Conservation (phyloP, 1,140 invertebrate species). For the Platyscapa corneri region DNA sequence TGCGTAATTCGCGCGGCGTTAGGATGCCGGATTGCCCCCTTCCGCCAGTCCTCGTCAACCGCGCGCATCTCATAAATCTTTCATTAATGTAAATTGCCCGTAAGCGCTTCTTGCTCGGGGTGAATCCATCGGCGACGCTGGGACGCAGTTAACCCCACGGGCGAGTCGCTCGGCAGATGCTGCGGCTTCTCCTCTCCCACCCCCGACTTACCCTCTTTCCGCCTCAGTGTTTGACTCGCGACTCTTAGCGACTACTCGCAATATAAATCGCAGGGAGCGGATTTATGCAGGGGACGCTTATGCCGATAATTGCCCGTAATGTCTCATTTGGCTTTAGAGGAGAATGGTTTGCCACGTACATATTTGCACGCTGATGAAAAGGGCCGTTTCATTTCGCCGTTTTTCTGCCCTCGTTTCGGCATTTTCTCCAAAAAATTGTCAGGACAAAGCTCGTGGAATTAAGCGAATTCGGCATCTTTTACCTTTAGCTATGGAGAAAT, state of each 20-base stretch:
- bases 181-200: neutral
- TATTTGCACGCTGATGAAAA: neutral
- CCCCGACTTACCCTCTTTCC: neutral
- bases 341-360: neutral
- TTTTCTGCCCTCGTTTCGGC: no score
- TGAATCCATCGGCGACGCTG: slow-evolving; percentile 12
- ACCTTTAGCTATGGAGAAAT: neutral
- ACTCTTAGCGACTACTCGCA: neutral
- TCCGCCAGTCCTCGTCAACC: neutral
- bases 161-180: neutral
- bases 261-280: neutral
- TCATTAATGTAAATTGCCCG: slow-evolving; percentile 53
- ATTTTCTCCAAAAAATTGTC: neutral
- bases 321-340: neutral
- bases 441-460: neutral
- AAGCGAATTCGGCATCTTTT: neutral
- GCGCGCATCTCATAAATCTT: slow-evolving; percentile 50
- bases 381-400: no score
- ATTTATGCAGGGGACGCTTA: neutral
- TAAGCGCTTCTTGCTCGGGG: slow-evolving; percentile 43
- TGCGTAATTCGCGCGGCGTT: slow-evolving; percentile 43
- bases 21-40: neutral
- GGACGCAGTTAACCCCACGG: slow-evolving; percentile 1
- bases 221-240: neutral
- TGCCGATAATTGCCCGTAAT: neutral